phyloP scores from a whole-genome alignment of 2,113 vertebrate species.

The Megaptera novaeangliae region DNA sequence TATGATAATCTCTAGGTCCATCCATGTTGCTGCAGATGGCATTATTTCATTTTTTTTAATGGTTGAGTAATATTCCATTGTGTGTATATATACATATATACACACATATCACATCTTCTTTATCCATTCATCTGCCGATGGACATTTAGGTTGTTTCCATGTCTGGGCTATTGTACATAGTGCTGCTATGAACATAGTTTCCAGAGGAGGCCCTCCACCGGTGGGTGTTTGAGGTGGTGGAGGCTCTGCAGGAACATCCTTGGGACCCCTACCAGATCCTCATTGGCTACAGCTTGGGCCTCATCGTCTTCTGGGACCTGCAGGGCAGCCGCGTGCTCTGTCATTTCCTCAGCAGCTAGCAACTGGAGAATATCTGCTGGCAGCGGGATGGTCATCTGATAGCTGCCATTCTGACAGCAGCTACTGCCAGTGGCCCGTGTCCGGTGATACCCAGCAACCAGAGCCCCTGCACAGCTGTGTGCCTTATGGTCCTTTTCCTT shows the following conservation, averaged over 20 bases:
- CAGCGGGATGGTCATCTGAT: conserved; percentile 89
- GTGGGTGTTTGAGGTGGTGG: conserved; percentile 91
- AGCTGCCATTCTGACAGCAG: conserved; percentile 96
- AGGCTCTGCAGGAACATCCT: conserved; percentile 91
- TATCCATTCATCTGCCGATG: too few species aligned
- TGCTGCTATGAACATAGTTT: conserved; percentile 53
- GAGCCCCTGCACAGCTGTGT: conserved; percentile 88
- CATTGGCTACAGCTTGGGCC: conserved; percentile 93
- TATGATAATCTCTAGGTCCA: too few species aligned
- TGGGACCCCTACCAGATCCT: conserved; percentile 87
- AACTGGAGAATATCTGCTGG: conserved; percentile 95
- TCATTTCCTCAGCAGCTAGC: conserved; percentile 92
- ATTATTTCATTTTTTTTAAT: too few species aligned
- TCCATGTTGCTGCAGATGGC: too few species aligned
- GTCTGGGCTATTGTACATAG: too few species aligned
- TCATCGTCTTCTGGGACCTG: conserved; percentile 94
- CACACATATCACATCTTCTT: too few species aligned
- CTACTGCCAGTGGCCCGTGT: conserved; percentile 89
- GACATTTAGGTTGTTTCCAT: too few species aligned
- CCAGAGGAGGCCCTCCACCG: conserved; percentile 89
- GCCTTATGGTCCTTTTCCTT: conserved; percentile 96
- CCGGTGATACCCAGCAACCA: conserved; percentile 72
- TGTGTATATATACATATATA: too few species aligned
- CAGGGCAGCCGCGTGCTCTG: conserved; percentile 78
- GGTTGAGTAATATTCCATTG: too few species aligned